phyloP scores from a whole-genome alignment of 2,797 vertebrate species.

The Erethizon dorsatum region DNA sequence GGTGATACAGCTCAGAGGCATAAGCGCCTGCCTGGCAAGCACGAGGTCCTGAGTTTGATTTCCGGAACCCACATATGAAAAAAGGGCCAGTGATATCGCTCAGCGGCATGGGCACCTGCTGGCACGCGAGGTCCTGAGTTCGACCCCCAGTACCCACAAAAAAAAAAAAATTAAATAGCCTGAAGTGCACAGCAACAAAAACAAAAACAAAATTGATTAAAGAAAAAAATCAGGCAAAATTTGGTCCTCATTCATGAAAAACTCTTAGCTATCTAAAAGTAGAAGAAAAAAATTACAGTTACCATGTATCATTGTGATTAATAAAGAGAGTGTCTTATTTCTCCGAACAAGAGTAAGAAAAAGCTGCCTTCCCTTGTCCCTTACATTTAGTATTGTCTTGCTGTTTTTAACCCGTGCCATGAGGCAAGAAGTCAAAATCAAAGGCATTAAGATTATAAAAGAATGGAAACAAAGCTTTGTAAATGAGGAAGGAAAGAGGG shows the following conservation, averaged over 20 bases:
- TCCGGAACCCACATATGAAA: no score
- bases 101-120: no score
- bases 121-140: no score
- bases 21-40: no score
- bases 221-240: neutral
- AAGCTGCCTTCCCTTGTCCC: neutral
- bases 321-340: neutral
- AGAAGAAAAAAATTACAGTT: neutral
- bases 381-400: neutral
- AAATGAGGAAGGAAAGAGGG: neutral
- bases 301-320: neutral
- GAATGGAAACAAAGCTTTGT: neutral
- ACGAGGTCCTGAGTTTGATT: no score
- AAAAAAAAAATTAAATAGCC: neutral
- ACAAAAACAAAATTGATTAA: neutral
- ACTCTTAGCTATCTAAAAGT: neutral
- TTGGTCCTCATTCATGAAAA: neutral
- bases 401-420: neutral
- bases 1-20: no score
- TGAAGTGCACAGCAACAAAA: neutral
- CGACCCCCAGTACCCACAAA: no score
- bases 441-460: neutral
- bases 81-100: no score
- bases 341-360: neutral
- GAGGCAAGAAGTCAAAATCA: neutral